Conservation (phyloP, 2,113 vertebrate species). For the Mixornis gularis region DNA sequence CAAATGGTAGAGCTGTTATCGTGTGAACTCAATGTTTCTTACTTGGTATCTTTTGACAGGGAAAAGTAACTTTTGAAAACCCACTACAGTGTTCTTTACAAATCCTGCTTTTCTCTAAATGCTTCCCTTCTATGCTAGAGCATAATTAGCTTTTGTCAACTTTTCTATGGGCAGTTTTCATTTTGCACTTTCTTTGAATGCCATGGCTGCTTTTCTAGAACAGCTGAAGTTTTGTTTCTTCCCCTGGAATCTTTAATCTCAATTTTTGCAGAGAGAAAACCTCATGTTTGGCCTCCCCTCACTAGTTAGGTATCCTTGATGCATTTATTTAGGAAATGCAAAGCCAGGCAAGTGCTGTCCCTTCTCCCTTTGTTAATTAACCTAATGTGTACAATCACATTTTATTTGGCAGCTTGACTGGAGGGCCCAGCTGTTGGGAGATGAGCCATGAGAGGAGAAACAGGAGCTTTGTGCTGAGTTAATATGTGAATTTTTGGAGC, state of each 20-base stretch:
- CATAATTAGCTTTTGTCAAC: conserved; percentile 10
- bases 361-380: conserved; percentile 12
- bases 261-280: accelerated
- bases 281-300: not conserved
- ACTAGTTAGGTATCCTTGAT: not conserved
- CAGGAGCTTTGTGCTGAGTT: conserved; percentile 1
- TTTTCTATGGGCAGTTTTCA: not conserved
- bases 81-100: not conserved
- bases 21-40: not conserved
- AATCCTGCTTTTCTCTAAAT: not conserved
- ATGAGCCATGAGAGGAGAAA: not conserved
- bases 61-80: not conserved
- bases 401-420: conserved; percentile 2
- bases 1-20: not conserved
- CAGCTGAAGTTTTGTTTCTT: not conserved
- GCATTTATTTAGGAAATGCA: not conserved
- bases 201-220: not conserved
- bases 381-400: not conserved
- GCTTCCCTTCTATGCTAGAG: not conserved
- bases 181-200: not conserved
- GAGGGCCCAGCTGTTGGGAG: conserved; percentile 28
- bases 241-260: not conserved
- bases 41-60: not conserved
- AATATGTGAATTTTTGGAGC: not conserved
- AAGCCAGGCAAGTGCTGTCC: not conserved